Percentiles rank a stretch among this genome's conserved stretches.
phyloP scores from a whole-genome alignment of 2,797 vertebrate genomes.

The Enteromius unitaeniatus region DNA sequence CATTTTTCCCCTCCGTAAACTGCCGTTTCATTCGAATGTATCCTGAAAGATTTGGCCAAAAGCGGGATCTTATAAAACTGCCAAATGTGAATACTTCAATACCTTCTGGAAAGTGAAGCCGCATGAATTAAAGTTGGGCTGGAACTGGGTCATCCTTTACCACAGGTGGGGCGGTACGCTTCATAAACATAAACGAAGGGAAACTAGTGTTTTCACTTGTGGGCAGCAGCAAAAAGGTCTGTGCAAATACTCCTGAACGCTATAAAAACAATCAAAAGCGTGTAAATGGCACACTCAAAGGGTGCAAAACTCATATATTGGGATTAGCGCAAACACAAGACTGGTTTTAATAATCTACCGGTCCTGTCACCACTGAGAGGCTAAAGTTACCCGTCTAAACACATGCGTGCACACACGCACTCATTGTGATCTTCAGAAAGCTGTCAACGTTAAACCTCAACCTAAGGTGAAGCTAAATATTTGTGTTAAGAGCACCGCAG shows the following conservation, averaged over 20 bases:
- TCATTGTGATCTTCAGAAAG: slow-evolving; percentile 51
- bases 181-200: slow-evolving; percentile 20
- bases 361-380: slow-evolving; percentile 12
- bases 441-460: slow-evolving; percentile 59
- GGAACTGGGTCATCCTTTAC: slow-evolving; percentile 20
- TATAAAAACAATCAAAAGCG: slow-evolving; percentile 39
- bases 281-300: slow-evolving; percentile 21
- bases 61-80: slow-evolving; percentile 5
- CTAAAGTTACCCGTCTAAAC: slow-evolving; percentile 52
- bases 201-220: slow-evolving; percentile 17
- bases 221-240: slow-evolving; percentile 5
- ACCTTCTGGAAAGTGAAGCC: slow-evolving; percentile 29
- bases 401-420: slow-evolving; percentile 30
- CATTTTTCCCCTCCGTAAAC: slow-evolving; percentile 31
- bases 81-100: slow-evolving; percentile 41
- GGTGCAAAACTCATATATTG: slow-evolving; percentile 9
- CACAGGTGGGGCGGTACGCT: slow-evolving; percentile 30
- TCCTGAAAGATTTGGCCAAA: slow-evolving; percentile 43
- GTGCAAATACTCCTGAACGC: slow-evolving; percentile 28
- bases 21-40: slow-evolving; percentile 16
- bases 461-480: slow-evolving; percentile 59
- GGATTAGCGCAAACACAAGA: slow-evolving; percentile 26
- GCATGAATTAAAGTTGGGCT: background rate
- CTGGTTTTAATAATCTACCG: slow-evolving; percentile 53
- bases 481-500: slow-evolving; percentile 44